Percentiles rank a stretch among this genome's conserved stretches.
Conservation (phyloP, 2,888 invertebrate species). For the Tinea trinotella region DNA sequence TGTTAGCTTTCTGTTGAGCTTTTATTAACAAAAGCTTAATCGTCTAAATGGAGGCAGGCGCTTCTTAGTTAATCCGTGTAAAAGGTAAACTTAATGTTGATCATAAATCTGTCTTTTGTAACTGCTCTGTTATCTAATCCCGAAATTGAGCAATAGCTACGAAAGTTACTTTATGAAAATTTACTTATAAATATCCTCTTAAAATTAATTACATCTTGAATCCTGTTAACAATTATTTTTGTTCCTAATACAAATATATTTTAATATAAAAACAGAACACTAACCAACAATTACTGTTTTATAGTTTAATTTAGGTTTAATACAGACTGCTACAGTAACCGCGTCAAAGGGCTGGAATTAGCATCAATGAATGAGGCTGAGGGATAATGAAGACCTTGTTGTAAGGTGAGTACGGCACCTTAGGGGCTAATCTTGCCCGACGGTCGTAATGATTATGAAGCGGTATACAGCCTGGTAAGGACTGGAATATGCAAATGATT, state of each 20-base stretch:
- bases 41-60: conserved; percentile 50
- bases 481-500: conserved; percentile 67
- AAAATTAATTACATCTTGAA: too few relatives aligned
- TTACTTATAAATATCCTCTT: too few relatives aligned
- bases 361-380: conserved; percentile 60
- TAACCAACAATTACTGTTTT: neutral
- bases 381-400: conserved; percentile 62
- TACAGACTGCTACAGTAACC: conserved; percentile 33
- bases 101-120: conserved; percentile 42
- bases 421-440: conserved; percentile 65
- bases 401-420: conserved; percentile 57
- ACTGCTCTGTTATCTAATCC: conserved; percentile 12
- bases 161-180: neutral
- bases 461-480: conserved; percentile 38
- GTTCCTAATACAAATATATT: neutral
- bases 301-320: conserved; percentile 12
- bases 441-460: conserved; percentile 60
- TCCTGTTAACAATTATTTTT: too few relatives aligned
- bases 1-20: conserved; percentile 41
- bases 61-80: conserved; percentile 46
- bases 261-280: too few relatives aligned
- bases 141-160: conserved; percentile 11
- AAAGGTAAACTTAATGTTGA: conserved; percentile 44
- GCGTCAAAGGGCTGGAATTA: conserved; percentile 64
- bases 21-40: conserved; percentile 63